Base-by-base conservation (phyloP, 2,888 invertebrate species). In the Parnassius orleans region DNA sequence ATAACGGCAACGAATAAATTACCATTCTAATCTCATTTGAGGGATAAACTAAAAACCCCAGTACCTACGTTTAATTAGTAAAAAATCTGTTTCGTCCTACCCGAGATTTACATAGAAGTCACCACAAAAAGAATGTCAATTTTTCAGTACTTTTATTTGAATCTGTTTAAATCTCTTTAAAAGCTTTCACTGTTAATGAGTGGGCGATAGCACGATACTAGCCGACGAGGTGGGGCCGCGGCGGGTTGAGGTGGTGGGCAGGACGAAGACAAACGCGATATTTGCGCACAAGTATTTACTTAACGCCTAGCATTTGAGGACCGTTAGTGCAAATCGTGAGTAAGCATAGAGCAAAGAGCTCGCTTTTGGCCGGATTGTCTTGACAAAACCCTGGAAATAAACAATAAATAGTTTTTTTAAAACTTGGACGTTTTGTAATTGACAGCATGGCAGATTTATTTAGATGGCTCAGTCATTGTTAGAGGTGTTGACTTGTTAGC, bases 391-490 rank as follows among this genome's bases (percentile, higher is more conserved):
- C 83, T 78, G 78, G 68, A 86, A 81, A 83, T 81, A 85, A 87
- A 89, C 87, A 87, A 86, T 85, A 86, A 86, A 86, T 80, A 85
- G 79, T 77, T 78, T 81, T 77, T 85, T 83, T 83, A 81, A 82
- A 87, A 89, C 83, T 83, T 85, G 86, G 84, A 87, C 87, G 87
- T 86, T 84, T 87, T 83, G 81, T 84, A 88, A 89, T 86, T 86
- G 88, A 87, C 85, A 79, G 80, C 80, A 78, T 79, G 81, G 81
- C 82, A 84, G 82, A 87, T 88, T 87, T 85, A 86, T 86, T 84
- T 87, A 84, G 88, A 90, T 90, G 89, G 90, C 86, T 89, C 90
- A 89, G 90, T 90, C 90, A 87, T 90, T 86, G 86, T 89, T 86
- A 83, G 78, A 77, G 83, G 83, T 87, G 87, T 88, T 86, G 87